Evolutionary conservation across 2,113 vertebrate species (phyloP).

Genomic region (Dicrurus megarhynchus): DNA sequence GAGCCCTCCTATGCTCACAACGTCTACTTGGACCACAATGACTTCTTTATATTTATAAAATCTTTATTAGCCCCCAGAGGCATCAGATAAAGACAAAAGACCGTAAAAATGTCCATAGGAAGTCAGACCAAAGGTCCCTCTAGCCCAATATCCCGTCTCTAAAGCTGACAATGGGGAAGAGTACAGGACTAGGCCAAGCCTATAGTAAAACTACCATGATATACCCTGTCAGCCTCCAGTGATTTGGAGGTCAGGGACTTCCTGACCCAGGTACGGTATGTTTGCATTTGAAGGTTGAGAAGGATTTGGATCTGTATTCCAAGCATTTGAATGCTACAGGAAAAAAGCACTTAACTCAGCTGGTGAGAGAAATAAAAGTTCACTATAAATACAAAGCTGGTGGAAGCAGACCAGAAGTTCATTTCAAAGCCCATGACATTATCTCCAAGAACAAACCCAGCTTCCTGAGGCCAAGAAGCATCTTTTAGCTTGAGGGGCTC

Average conservation of each 20-base stretch:
- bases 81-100: conserved; percentile 49
- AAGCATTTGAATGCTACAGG: not conserved
- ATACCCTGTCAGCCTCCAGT: not conserved
- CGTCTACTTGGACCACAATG: conserved; percentile 15
- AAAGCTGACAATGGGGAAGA: conserved; percentile 18
- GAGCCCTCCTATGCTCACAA: not conserved
- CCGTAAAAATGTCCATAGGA: not conserved
- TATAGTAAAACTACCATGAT: not conserved
- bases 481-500: not conserved
- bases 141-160: not conserved
- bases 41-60: conserved; percentile 21
- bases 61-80: conserved; percentile 28
- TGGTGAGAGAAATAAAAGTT: not conserved
- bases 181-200: not conserved
- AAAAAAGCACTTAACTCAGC: not conserved
- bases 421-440: not conserved
- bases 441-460: not conserved
- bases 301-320: not conserved
- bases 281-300: conserved; percentile 35
- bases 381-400: not conserved
- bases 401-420: not conserved
- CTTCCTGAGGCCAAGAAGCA: not conserved
- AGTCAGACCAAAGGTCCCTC: conserved; percentile 34
- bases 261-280: conserved; percentile 28
- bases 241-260: conserved; percentile 45